phyloP scores from a whole-genome alignment of 2,113 vertebrate genomes.

The Puffinus mauretanicus region DNA sequence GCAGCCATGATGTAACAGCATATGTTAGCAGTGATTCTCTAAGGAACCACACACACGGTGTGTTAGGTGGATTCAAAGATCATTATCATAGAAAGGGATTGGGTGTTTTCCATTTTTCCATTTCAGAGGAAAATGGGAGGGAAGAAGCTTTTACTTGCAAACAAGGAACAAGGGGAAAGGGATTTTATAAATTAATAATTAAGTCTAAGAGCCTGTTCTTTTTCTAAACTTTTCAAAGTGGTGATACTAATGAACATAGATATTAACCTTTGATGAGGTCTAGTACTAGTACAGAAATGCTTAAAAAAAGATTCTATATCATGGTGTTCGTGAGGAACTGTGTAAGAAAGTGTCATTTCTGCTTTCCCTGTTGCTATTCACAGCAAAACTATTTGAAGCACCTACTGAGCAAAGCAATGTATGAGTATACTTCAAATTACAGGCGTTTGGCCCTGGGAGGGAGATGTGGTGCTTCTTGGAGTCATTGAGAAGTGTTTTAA shows the following conservation, averaged over 20 bases:
- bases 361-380: background rate
- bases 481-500: background rate
- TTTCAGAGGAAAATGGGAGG: background rate
- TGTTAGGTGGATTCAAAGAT: background rate
- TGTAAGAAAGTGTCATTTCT: background rate
- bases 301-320: background rate
- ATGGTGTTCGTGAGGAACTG: background rate
- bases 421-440: background rate
- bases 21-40: background rate
- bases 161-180: background rate
- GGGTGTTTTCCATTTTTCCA: background rate
- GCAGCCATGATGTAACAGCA: background rate
- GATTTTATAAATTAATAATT: background rate
- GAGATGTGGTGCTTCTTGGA: background rate
- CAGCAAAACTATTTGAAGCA: background rate
- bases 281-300: background rate
- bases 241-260: background rate
- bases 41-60: rapidly evolving
- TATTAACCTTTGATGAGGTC: background rate
- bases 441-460: background rate
- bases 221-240: background rate
- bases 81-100: rapidly evolving
- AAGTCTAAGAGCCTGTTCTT: background rate
- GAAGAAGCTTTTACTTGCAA: background rate
- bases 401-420: background rate